phyloP scores from a whole-genome alignment of 2,113 vertebrate species.

The Shinisaurus crocodilurus region DNA sequence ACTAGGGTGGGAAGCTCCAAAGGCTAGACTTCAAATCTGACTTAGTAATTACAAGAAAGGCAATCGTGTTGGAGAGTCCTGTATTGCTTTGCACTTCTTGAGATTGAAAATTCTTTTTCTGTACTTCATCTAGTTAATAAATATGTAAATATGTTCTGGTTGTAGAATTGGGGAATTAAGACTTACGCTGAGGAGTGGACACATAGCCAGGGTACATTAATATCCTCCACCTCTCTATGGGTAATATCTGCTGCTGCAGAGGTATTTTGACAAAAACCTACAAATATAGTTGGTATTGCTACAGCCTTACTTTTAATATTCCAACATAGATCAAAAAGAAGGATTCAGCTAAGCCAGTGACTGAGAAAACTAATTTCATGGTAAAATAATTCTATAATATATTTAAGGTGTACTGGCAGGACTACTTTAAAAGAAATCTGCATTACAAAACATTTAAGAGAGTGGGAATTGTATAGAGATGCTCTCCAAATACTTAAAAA shows the following conservation, averaged over 20 bases:
- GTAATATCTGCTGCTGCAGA: conserved; percentile 47
- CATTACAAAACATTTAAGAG: conserved; percentile 77
- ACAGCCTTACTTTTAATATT: conserved; percentile 76
- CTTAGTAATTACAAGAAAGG: neutral
- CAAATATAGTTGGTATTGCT: conserved; percentile 70
- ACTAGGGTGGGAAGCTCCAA: neutral
- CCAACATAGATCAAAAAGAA: conserved; percentile 80
- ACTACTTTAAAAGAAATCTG: conserved; percentile 80
- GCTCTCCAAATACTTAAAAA: conserved; percentile 73
- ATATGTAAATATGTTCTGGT: conserved; percentile 53
- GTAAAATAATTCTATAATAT: conserved; percentile 87
- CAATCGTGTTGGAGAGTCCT: conserved; percentile 7
- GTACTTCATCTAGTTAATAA: conserved; percentile 47
- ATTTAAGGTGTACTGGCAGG: conserved; percentile 79
- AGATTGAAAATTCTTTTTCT: conserved; percentile 31
- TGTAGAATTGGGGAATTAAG: conserved; percentile 46
- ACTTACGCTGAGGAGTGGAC: conserved; percentile 31
- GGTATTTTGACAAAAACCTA: conserved; percentile 62
- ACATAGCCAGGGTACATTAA: conserved; percentile 28
- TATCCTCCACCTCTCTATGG: conserved; percentile 44
- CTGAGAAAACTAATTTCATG: conserved; percentile 88
- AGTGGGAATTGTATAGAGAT: conserved; percentile 75
- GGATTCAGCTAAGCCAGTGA: conserved; percentile 81
- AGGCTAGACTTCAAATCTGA: neutral
- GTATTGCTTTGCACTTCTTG: neutral